Evolutionary conservation across 1,140 invertebrate genomes (phyloP), one percentile per base, ranked within the genome.

Genomic region (Teleopsis dalmanni): DNA sequence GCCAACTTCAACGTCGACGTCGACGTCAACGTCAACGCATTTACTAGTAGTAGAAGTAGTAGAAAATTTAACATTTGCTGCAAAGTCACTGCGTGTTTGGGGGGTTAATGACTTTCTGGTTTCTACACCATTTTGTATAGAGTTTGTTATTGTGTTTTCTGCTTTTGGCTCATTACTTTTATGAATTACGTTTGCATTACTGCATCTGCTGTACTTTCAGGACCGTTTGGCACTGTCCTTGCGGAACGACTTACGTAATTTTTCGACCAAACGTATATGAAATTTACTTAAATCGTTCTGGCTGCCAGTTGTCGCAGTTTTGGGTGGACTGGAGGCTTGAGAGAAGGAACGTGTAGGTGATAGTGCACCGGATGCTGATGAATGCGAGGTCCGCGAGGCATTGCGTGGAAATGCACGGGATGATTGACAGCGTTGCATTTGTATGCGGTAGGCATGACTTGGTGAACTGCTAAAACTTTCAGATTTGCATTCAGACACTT

Each of bases 401-500:
- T 77, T 76, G 33, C 78, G 71, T 23, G 78, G 78, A 54, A 79
- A 78, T 7, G 54, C 58, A 4, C 58, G 56, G 1, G 60, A 62
- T 13, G 60, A 61, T 42, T 63, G 59, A 11, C 58, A 60, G 21
- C 66, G 57, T 51, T 65, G 63, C 63, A 66, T 66, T 31, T 69
- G 81, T 78, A 53, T 78, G 71, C 35, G 71, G 74, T 54, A 75
- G 3, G 55, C 78, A 18, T 79, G 79, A n/a, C 83, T 81, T 1
- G 83, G 81, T 5, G 85, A 85, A 18, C 83, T 81, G 26, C 81
- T 81, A 50, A 83, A 70, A 59, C 81, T 82, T 62, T 88, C 86
- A 13, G 86, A 89, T 50, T 85, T 84, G 59, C 85, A 87, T 72
- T 88, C 85, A 19, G 85, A 88, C 55, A 87, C 80, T 75, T 88